These are phyloP conservation scores for Ochlodes sylvanus DNA, from an alignment of 2,888 invertebrate genomes.

Conservation along the genomic window DNA sequence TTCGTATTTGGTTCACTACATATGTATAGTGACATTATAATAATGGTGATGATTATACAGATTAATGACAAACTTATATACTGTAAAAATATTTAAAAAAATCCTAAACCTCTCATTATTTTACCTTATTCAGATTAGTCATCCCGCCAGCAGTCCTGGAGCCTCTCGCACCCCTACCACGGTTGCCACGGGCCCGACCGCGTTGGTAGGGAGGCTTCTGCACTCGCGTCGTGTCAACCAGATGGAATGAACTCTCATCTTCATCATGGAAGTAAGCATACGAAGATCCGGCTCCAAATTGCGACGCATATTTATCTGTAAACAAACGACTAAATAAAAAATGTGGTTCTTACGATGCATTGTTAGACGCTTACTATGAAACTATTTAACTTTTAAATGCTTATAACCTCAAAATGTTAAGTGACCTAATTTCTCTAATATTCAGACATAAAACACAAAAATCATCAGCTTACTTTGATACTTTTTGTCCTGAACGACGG, in stretches of 20 bases:
- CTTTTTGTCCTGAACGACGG: conserved; percentile 97
- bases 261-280: conserved; percentile 99
- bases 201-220: conserved; percentile 97
- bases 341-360: background rate
- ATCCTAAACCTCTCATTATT: too few relatives aligned
- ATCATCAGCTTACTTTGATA: conserved; percentile 90
- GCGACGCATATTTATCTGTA: conserved; percentile 94
- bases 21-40: too few relatives aligned
- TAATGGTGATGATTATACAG: too few relatives aligned
- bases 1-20: too few relatives aligned
- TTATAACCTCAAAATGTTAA: conserved; percentile 44
- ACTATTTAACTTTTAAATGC: too few relatives aligned
- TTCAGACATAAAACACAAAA: background rate
- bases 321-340: background rate
- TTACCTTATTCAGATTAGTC: conserved; percentile 93
- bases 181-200: conserved; percentile 93
- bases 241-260: conserved; percentile 98
- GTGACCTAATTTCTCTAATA: background rate
- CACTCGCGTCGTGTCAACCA: conserved; percentile 97
- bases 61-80: too few relatives aligned
- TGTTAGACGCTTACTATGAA: too few relatives aligned
- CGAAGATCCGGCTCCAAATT: conserved; percentile 97
- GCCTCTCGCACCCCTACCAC: conserved; percentile 89
- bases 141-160: conserved; percentile 89
- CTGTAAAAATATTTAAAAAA: too few relatives aligned